Base-by-base conservation (phyloP, 2,113 vertebrate species). In the Ptilorrhoa leucosticta region DNA sequence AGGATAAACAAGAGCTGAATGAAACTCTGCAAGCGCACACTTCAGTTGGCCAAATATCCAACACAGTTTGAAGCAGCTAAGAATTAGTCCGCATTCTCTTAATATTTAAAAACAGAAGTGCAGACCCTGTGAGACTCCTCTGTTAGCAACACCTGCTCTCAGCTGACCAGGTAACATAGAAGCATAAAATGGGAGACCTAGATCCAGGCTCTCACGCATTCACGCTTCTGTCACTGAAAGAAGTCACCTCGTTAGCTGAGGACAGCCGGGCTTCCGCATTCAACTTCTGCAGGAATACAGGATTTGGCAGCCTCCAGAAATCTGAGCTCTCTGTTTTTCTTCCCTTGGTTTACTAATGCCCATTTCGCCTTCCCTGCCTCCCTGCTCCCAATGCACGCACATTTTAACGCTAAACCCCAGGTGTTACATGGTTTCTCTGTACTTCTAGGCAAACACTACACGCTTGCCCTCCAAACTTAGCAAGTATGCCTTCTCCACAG, bases 1-100 rank as follows among this genome's bases (percentile, higher is more conserved):
- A 94, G 69, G 76, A 94, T 93, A 95, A 92, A 89, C 83, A 90
- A 82, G 93, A 89, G 77, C 86, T 94, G 96, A 97, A 96, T 75
- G 90, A 95, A 94, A 68, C 69, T 90, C 90, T 2, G 6, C 83
- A 92, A 87, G 64, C 4, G 0, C 80, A 53, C 90, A 45, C 57
- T 83, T 96, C 72, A 37, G 61, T 82, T 92, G 88, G 90, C 92
- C 88, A 76, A 88, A 87, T 78, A 92, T 10, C 76, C 76, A 86
- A 15, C 23, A 8, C 61, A 81, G 83, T 53, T 53, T 91, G 76
- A 22, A 91, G 56, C 57, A 69, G 56, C 40, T 83, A 57, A 73
- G 81, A 92, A 66, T 47, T 42, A 78, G 37, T 47, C 42, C 33
- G 0, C 30, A 2, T 37, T 64, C 27, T 42, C 47, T 50, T 21